Conservation (phyloP, 2,888 invertebrate genomes). For the Dascillus cervinus region DNA sequence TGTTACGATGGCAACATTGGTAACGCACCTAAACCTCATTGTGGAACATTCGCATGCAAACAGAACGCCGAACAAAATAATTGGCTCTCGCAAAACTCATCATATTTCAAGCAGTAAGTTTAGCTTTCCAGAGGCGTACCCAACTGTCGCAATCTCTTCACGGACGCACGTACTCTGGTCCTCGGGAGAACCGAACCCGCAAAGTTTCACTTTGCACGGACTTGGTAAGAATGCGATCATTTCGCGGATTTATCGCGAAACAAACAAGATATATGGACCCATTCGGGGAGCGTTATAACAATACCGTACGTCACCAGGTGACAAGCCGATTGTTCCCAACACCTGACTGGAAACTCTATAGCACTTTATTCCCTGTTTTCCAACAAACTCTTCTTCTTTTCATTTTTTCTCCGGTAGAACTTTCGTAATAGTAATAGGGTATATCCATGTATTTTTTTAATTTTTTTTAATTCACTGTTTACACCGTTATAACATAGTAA, state of each 20-base stretch:
- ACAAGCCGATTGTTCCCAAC: constrained; percentile 33
- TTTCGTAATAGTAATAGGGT: too few relatives aligned
- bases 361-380: constrained; percentile 17
- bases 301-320: constrained; percentile 30
- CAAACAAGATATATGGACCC: constrained; percentile 34
- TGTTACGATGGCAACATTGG: constrained; percentile 19
- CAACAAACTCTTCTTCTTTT: too few relatives aligned
- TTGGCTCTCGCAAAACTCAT: constrained; percentile 24
- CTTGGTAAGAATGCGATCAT: constrained; percentile 35
- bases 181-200: constrained; percentile 27
- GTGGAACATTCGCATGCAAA: constrained; percentile 28
- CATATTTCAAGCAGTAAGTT: constrained; percentile 21
- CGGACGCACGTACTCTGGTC: constrained; percentile 17
- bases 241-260: constrained; percentile 35
- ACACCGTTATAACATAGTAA: too few relatives aligned
- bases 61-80: constrained; percentile 27
- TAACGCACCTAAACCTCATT: constrained; percentile 23
- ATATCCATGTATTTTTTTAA: too few relatives aligned
- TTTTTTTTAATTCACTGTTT: too few relatives aligned
- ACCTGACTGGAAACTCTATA: constrained; percentile 36
- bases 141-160: constrained; percentile 19
- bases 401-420: too few relatives aligned
- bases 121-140: constrained; percentile 16
- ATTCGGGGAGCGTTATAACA: constrained; percentile 29
- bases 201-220: constrained; percentile 38